Evolutionary conservation across 2,113 vertebrate genomes (phyloP).

Genomic region (Forbesichthys papilliferus): DNA sequence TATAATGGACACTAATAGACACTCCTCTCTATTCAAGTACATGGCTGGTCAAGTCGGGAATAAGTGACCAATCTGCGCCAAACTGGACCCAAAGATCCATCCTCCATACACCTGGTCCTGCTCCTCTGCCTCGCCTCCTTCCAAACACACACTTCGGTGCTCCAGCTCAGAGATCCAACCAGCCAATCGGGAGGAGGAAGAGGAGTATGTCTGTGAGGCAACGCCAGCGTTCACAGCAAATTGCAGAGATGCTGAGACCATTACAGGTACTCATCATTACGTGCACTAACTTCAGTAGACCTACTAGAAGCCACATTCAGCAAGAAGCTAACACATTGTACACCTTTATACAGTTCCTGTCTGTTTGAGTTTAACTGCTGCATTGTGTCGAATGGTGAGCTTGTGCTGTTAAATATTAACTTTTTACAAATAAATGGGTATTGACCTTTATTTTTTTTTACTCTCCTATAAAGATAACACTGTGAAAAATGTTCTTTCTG

Average conservation of each 20-base stretch:
- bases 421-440: not conserved
- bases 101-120: conserved; percentile 79
- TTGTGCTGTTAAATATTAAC: not conserved
- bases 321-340: not conserved
- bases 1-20: conserved; percentile 1
- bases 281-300: not conserved
- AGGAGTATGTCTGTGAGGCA: conserved; percentile 88
- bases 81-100: conserved; percentile 89
- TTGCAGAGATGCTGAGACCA: conserved; percentile 94
- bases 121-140: conserved; percentile 77
- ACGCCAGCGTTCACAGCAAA: conserved; percentile 67
- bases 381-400: conserved; percentile 3
- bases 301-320: conserved; percentile 29
- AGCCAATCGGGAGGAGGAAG: conserved; percentile 78
- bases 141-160: conserved; percentile 41
- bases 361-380: not conserved
- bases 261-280: conserved; percentile 83
- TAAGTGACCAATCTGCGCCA: conserved; percentile 87
- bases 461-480: not conserved
- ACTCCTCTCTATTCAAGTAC: conserved; percentile 39
- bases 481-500: not conserved
- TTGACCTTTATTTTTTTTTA: not conserved
- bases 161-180: conserved; percentile 71
- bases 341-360: too few species aligned
- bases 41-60: conserved; percentile 83